Base-by-base conservation (phyloP, 2,113 vertebrate species). In the Rhynchomys soricoides region DNA sequence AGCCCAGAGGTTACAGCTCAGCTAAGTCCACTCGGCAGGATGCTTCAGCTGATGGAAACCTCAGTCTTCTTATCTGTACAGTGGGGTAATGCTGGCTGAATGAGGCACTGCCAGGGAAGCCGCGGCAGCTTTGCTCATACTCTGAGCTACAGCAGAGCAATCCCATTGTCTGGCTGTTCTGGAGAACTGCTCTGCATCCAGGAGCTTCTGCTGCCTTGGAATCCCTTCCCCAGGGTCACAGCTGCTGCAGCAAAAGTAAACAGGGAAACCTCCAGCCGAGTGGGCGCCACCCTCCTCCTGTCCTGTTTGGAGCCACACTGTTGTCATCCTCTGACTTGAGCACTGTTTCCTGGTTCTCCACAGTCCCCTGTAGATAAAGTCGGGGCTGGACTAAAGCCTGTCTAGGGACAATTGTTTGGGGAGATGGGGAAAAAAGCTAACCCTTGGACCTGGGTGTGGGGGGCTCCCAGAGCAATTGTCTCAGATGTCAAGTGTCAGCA, bases 401-500 rank as follows among this genome's bases (percentile, higher is more conserved):
- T 48, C 83, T 19, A 66, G 71, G 85, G 71, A 70, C 94, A 83
- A 97, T 98, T 95, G 97, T 95, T 83, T 93, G 75, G 86, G 95
- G 82, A 95, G 91, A 50, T 62, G 57, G 75, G 29, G 90, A 75
- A 74, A 93, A 94, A 21, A 40, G 34, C n/a, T 50, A 89, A 52
- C 68, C 68, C 37, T 62, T 66, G 50, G 95, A 68, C 64, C 0
- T n/a, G 83, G 62, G 59, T 48, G 83, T 48, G 62, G 43, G 92
- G 92, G 90, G 70, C 91, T 94, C 93, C 91, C 66, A 95, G 97
- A 97, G 95, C 95, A 87, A 96, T 98, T 97, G 97, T 98, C 86
- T 95, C 77, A 89, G 89, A 97, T 97, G 97, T 97, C 97, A 97
- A 97, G 91, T 97, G 97, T 97, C 97, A 96, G 91, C 82, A 24